Percentiles rank a stretch among this genome's conserved stretches.
Conservation (phyloP, 2,113 vertebrate species). For the Sorex fumeus region DNA sequence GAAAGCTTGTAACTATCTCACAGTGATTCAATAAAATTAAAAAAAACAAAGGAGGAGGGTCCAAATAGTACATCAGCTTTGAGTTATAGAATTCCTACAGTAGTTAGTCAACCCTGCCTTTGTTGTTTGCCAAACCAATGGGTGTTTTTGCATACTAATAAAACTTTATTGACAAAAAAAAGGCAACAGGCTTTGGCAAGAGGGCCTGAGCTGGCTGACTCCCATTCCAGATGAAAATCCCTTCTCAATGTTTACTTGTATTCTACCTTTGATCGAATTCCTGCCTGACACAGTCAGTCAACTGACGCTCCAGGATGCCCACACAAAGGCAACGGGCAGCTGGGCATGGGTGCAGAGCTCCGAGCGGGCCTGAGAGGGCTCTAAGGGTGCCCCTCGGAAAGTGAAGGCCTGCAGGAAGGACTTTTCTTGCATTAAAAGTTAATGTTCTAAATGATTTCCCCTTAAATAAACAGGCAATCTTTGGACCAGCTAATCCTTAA, state of each 20-base stretch:
- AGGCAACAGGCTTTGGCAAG: background rate
- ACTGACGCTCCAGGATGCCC: background rate
- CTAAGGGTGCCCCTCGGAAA: conserved; percentile 60
- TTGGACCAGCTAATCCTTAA: conserved; percentile 87
- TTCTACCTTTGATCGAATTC: background rate
- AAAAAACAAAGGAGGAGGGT: too few species aligned
- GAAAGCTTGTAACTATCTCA: too few species aligned
- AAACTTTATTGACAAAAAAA: conserved; percentile 59
- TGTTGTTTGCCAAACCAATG: too few species aligned
- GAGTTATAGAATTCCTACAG: background rate
- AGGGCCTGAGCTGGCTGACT: background rate
- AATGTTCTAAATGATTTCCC: conserved; percentile 84
- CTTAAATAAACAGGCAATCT: conserved; percentile 86
- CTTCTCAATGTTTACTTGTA: background rate
- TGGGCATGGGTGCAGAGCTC: background rate
- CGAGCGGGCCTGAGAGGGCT: conserved; percentile 22
- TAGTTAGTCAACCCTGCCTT: background rate
- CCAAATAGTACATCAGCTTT: background rate
- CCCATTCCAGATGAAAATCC: background rate
- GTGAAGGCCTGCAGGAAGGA: conserved; percentile 62
- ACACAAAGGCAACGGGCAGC: rapidly evolving
- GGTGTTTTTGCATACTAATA: background rate
- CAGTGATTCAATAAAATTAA: too few species aligned
- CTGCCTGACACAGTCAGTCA: background rate
- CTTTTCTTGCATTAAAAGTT: conserved; percentile 77